Base-by-base conservation (phyloP, 1,140 invertebrate genomes). In the Pentalonia nigronervosa region DNA sequence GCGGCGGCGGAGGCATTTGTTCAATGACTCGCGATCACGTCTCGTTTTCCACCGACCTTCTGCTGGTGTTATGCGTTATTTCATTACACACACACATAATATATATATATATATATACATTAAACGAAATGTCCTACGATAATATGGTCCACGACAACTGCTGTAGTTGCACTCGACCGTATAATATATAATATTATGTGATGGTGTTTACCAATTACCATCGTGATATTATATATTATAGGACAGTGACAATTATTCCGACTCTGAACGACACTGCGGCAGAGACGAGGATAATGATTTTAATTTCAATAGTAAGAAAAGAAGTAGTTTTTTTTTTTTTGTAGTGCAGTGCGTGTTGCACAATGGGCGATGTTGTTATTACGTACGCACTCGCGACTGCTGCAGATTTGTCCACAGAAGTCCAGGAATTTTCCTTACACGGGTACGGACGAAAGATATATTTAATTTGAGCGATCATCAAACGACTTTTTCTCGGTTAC, bases 21-120 rank as follows among this genome's bases (percentile, higher is more conserved):
- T 90, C 89, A 90, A 90, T 90, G 89, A 45, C 89, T 90, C 89
- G 89, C 89, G 89, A 67, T 67, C 56, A 2, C 23, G 89, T 41
- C 41, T 90, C 89, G 53, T 90, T 90, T 90, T 67, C 53, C 89
- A 17, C 23, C 89, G 41, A 67, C 89, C 53, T 90, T 90, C 36
- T 90, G 89, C 89, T 41, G 88, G n/a, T 34, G 47, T 88, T 88
- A 23, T 25, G 50, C 21, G 88, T 89, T 41, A 41, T 41, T 89
- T 56, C 53, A 41, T 89, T 36, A 84, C 45, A 45, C 30, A 60
- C 17, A 67, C 60, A n/a, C 6, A 67, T 6, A 84, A n/a, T 11
- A 41, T 41, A 83, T 47, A 86, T 20, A 30, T 41, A 36, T 20
- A 81, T 81, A 36, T 41, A 83, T 23, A 47, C 14, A 17, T 87